Conservation (phyloP, 2,888 invertebrate species). For the Anthrax anthrax region DNA sequence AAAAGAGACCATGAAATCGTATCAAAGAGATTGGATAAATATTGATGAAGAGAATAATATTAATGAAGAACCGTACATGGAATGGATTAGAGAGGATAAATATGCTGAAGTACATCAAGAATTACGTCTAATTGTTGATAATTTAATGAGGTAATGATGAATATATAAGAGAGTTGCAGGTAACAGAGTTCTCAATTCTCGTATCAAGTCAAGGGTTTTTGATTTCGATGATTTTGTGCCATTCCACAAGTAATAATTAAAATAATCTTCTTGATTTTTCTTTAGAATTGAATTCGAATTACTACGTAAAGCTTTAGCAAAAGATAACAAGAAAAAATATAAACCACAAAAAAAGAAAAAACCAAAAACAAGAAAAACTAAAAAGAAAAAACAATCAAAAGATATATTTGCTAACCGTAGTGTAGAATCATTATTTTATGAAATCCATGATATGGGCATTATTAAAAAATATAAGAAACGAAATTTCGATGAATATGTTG, state of each 20-base stretch:
- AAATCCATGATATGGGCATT: slow-evolving; percentile 39
- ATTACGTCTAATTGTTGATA: slow-evolving; percentile 38
- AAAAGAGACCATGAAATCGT: slow-evolving; percentile 21
- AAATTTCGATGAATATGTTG: slow-evolving; percentile 44
- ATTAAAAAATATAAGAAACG: slow-evolving; percentile 43
- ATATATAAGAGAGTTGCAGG: too few relatives aligned
- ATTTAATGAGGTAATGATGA: slow-evolving; percentile 28
- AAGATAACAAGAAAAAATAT: slow-evolving; percentile 23
- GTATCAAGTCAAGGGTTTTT: neutral
- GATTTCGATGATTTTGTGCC: too few relatives aligned
- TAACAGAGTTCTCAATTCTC: neutral
- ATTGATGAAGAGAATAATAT: slow-evolving; percentile 29
- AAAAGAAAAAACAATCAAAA: slow-evolving; percentile 37
- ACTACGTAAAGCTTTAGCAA: slow-evolving; percentile 32
- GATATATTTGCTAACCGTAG: slow-evolving; percentile 45
- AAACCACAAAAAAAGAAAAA: slow-evolving; percentile 19
- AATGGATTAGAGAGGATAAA: slow-evolving; percentile 35
- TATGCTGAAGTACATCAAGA: slow-evolving; percentile 39
- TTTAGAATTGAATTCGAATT: slow-evolving; percentile 27
- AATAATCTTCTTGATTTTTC: too few relatives aligned
- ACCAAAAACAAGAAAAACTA: slow-evolving; percentile 17
- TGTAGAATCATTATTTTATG: slow-evolving; percentile 49
- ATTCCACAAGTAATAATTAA: too few relatives aligned
- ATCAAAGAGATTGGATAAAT: slow-evolving; percentile 24
- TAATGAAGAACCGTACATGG: slow-evolving; percentile 23